A percentile compares a stretch with the other conserved stretches of the same genome.
These are phyloP conservation scores for Agrochola circellaris DNA, from an alignment of 2,888 invertebrate genomes.

Conservation along the genomic window DNA sequence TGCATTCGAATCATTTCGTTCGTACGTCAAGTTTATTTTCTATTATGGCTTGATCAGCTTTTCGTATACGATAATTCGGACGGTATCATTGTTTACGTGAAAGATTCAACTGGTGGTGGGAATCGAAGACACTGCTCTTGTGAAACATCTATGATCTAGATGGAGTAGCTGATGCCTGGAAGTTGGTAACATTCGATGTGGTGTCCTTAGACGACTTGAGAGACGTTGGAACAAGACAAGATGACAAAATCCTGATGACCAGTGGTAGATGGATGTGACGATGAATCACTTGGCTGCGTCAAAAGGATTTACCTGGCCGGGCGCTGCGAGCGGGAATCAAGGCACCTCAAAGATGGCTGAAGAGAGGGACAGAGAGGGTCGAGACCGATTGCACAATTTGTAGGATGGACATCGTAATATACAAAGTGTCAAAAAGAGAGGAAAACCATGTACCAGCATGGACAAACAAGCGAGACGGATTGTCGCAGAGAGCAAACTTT, in stretches of 20 bases:
- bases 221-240: constrained; percentile 16
- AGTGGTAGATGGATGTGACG: constrained; percentile 32
- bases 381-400: constrained; percentile 10
- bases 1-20: constrained; percentile 58
- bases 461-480: constrained; percentile 10
- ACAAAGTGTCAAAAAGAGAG: constrained; percentile 53
- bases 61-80: constrained; percentile 80
- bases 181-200: constrained; percentile 7
- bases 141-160: neutral
- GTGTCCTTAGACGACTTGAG: constrained; percentile 17
- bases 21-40: constrained; percentile 67
- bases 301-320: constrained; percentile 23
- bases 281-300: constrained; percentile 30
- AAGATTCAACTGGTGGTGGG: constrained; percentile 17
- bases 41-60: constrained; percentile 71
- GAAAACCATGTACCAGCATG: constrained; percentile 5
- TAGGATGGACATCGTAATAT: constrained; percentile 28
- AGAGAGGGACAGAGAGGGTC: neutral
- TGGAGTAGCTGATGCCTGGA: constrained; percentile 3
- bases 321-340: constrained; percentile 33
- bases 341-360: constrained; percentile 40
- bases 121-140: neutral
- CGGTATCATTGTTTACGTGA: constrained; percentile 81
- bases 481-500: constrained; percentile 26
- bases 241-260: constrained; percentile 35